phyloP scores from a whole-genome alignment of 2,888 invertebrate genomes.

The Ptilodon capucinus region DNA sequence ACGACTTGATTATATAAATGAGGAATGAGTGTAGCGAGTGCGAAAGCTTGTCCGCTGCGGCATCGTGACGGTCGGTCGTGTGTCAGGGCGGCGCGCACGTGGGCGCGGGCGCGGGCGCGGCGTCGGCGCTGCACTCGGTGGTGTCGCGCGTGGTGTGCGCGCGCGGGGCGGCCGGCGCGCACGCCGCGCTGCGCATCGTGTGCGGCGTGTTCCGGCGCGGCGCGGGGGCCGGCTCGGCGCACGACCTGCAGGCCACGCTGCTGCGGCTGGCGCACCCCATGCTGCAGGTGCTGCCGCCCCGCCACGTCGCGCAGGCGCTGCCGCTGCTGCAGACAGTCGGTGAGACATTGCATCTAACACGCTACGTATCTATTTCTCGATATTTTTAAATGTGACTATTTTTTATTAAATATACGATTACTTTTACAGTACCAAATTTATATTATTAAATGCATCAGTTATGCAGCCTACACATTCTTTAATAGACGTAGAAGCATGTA shows the following conservation, averaged over 20 bases:
- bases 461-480: too few species aligned
- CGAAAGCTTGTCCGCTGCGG: too few species aligned
- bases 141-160: constrained; percentile 65
- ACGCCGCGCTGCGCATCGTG: constrained; percentile 53
- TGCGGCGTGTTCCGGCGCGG: constrained; percentile 87
- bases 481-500: too few species aligned
- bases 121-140: constrained; percentile 59
- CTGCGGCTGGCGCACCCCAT: constrained; percentile 88
- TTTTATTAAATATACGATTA: too few species aligned
- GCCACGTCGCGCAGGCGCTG: constrained; percentile 82
- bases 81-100: constrained; percentile 59
- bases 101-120: constrained; percentile 70
- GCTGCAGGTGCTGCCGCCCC: constrained; percentile 85
- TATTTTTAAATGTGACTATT: too few species aligned
- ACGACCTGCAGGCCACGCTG: constrained; percentile 53
- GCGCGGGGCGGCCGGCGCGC: constrained; percentile 56
- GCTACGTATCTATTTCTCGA: too few species aligned
- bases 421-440: too few species aligned
- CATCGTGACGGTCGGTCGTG: too few species aligned
- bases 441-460: too few species aligned
- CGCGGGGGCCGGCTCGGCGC: constrained; percentile 47
- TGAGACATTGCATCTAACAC: too few species aligned
- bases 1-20: too few species aligned
- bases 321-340: constrained; percentile 87
- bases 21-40: too few species aligned